A percentile compares a stretch with the other conserved stretches of the same genome.
Conservation (phyloP, 2,888 invertebrate species). For the Tachina grossa region DNA sequence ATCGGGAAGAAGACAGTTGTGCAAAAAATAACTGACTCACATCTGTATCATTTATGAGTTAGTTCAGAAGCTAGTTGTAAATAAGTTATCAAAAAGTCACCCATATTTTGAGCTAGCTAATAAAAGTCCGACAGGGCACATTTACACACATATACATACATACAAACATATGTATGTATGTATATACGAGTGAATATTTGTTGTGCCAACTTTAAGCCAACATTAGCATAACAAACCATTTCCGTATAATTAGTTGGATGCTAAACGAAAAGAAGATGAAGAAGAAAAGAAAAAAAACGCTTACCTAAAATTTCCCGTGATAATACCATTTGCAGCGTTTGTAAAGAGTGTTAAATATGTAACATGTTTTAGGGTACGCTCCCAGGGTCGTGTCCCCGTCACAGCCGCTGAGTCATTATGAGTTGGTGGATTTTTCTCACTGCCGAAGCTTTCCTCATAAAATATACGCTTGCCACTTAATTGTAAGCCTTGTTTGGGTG, state of each 20-base stretch:
- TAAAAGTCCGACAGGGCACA: no score
- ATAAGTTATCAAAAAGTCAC: no score
- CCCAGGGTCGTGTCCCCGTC: slow-evolving; percentile 84
- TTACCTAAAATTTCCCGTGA: slow-evolving; percentile 79
- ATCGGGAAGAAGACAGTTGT: no score
- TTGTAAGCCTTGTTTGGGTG: slow-evolving; percentile 79
- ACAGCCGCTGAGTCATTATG: slow-evolving; percentile 16
- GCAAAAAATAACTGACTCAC: no score
- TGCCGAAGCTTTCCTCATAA: slow-evolving; percentile 76
- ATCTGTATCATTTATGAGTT: no score
- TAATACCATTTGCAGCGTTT: slow-evolving; percentile 76
- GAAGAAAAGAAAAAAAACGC: neutral
- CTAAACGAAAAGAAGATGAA: slow-evolving; percentile 6
- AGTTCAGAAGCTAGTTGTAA: no score
- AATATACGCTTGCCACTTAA: slow-evolving; percentile 79
- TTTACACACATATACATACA: no score
- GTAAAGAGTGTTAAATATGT: slow-evolving; percentile 85
- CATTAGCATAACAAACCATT: slow-evolving; percentile 15
- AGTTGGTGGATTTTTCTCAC: slow-evolving; percentile 23
- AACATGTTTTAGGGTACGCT: slow-evolving; percentile 87
- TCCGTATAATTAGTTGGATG: slow-evolving; percentile 33
- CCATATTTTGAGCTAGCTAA: no score
- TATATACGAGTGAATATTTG: no score
- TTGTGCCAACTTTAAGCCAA: slow-evolving; percentile 6
- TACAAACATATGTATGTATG: slow-evolving; percentile 40